Evolutionary conservation across 2,888 invertebrate species (phyloP).

Genomic region (Autographa pulchrina): DNA sequence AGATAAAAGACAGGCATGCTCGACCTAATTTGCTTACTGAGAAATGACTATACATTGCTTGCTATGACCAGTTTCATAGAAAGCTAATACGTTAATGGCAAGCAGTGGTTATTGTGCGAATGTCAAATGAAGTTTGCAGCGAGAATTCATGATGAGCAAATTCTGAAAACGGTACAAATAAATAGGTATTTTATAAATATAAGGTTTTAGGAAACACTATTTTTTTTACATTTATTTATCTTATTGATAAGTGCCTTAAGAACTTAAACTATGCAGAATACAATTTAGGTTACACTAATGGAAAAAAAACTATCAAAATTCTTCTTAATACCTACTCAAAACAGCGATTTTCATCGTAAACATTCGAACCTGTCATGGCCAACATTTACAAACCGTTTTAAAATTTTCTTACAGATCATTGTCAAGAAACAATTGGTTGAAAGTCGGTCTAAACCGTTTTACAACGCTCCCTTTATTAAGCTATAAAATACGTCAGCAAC

Average conservation of each 20-base stretch:
- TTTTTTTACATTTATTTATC: no score
- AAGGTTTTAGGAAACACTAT: no score
- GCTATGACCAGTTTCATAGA: background rate
- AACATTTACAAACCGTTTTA: constrained; percentile 4
- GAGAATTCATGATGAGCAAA: no score
- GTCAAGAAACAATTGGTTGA: constrained; percentile 56
- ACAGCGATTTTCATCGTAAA: background rate
- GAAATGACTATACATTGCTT: background rate
- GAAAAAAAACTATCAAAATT: no score
- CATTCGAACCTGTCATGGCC: background rate
- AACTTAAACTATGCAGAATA: no score
- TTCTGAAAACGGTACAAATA: no score
- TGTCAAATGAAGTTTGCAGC: background rate
- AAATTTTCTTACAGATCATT: constrained; percentile 42
- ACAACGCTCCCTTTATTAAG: constrained; percentile 56
- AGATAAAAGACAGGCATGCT: background rate
- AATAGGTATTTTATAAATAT: no score
- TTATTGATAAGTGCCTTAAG: no score
- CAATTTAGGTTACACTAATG: no score
- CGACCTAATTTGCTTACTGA: background rate
- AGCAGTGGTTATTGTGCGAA: background rate
- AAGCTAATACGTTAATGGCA: background rate
- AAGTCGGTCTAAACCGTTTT: constrained; percentile 37
- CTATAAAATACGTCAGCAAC: constrained; percentile 59
- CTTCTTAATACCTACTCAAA: background rate